Evolutionary conservation across 2,888 invertebrate species (phyloP).

Genomic region (Pollenia angustigena): DNA sequence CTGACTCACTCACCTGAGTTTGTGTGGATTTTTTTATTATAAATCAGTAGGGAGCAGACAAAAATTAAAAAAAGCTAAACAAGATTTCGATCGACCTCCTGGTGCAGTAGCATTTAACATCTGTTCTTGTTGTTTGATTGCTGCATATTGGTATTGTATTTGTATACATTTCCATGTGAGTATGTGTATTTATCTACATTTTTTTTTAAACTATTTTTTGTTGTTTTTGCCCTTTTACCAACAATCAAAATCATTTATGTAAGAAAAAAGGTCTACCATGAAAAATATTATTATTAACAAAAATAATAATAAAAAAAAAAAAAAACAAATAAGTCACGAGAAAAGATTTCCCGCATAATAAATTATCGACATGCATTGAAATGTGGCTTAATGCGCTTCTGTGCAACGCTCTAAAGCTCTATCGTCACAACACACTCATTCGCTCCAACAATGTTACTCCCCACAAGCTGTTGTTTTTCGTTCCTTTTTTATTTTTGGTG

Average conservation of each 20-base stretch:
- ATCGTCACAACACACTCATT: constrained; percentile 59
- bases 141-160: constrained; percentile 12
- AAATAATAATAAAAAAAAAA: constrained; percentile 76
- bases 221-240: constrained; percentile 23
- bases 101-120: constrained; percentile 77
- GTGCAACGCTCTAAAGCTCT: constrained; percentile 74
- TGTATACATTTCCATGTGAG: constrained; percentile 4
- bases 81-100: constrained; percentile 72
- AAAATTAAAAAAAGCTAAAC: constrained; percentile 54
- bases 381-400: constrained; percentile 77
- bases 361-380: constrained; percentile 80
- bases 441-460: constrained; percentile 44
- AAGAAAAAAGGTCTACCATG: constrained; percentile 45
- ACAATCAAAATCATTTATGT: constrained; percentile 26
- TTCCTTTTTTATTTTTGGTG: constrained; percentile 31
- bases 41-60: constrained; percentile 57
- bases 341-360: constrained; percentile 83
- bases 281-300: constrained; percentile 64
- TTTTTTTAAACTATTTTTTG: constrained; percentile 9
- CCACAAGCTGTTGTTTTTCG: constrained; percentile 46
- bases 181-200: constrained; percentile 18
- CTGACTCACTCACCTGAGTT: constrained; percentile 66
- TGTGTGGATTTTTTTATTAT: constrained; percentile 22
- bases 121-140: constrained; percentile 74
- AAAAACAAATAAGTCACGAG: constrained; percentile 82